A percentile compares a stretch with the other conserved stretches of the same genome.
These are phyloP conservation scores for Vollenhovia emeryi DNA, from an alignment of 1,140 invertebrate genomes.

Conservation along the genomic window DNA sequence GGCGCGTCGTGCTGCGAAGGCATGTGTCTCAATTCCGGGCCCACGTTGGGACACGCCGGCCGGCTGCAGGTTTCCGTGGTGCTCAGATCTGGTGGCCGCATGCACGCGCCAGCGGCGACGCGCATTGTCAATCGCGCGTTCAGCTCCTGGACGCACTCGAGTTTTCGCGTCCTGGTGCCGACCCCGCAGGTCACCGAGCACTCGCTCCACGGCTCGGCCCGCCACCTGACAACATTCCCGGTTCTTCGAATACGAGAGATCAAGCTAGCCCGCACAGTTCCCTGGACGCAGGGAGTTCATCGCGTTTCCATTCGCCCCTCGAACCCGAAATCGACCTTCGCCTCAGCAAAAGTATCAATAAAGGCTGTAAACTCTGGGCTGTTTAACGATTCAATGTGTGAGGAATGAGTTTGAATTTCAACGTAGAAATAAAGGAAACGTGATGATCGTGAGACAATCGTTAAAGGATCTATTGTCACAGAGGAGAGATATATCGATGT, in stretches of 20 bases:
- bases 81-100: constrained; percentile 78
- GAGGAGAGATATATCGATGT: constrained; percentile 36
- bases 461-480: background rate
- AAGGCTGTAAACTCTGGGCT: no score
- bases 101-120: constrained; percentile 83
- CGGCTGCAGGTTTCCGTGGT: constrained; percentile 76
- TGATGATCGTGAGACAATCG: background rate
- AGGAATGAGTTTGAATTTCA: background rate
- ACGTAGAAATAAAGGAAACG: background rate
- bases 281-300: constrained; percentile 14
- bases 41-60: constrained; percentile 71
- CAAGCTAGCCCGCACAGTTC: background rate
- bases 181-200: constrained; percentile 90
- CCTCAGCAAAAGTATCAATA: background rate
- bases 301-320: background rate
- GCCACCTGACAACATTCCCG: constrained; percentile 73
- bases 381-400: background rate
- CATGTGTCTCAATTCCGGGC: constrained; percentile 78
- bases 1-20: constrained; percentile 70
- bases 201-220: constrained; percentile 80
- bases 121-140: constrained; percentile 84
- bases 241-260: background rate
- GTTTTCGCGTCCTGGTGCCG: constrained; percentile 87
- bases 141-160: constrained; percentile 85
- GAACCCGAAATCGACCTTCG: background rate